Evolutionary conservation across 2,888 invertebrate genomes (phyloP).

Genomic region (Drosophila stalkeri): DNA sequence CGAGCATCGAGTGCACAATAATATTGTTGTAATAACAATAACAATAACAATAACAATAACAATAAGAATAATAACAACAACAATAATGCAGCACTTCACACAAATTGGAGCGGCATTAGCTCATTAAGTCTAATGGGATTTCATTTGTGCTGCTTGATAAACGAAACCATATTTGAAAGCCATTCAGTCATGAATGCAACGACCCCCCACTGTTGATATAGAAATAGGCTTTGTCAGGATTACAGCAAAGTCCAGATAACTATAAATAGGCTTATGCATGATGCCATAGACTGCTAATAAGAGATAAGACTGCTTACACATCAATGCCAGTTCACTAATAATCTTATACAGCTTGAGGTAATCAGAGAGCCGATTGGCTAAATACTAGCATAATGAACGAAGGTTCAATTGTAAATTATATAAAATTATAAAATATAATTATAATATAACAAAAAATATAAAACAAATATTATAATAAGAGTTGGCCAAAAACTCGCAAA

Average conservation of each 20-base stretch:
- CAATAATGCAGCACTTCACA: not conserved
- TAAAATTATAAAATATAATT: not conserved
- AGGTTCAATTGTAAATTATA: not conserved
- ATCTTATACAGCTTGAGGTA: not conserved
- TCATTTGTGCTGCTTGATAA: not conserved
- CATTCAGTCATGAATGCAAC: not conserved
- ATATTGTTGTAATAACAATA: no score
- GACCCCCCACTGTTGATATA: not conserved
- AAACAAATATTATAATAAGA: no score
- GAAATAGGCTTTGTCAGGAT: not conserved
- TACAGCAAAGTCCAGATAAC: not conserved
- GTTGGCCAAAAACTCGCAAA: no score
- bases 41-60: not conserved
- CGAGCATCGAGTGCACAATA: not conserved
- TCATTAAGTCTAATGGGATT: conserved; percentile 3
- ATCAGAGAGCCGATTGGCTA: not conserved
- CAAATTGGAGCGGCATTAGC: not conserved
- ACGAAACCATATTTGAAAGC: not conserved
- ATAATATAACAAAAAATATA: not conserved
- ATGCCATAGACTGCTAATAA: not conserved
- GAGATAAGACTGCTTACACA: not conserved
- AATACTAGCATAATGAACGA: not conserved
- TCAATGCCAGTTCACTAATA: not conserved
- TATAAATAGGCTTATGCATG: not conserved
- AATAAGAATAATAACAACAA: not conserved